A percentile compares a stretch with the other conserved stretches of the same genome.
Conservation (phyloP, 2,888 invertebrate species). For the Drosophila putrida region DNA sequence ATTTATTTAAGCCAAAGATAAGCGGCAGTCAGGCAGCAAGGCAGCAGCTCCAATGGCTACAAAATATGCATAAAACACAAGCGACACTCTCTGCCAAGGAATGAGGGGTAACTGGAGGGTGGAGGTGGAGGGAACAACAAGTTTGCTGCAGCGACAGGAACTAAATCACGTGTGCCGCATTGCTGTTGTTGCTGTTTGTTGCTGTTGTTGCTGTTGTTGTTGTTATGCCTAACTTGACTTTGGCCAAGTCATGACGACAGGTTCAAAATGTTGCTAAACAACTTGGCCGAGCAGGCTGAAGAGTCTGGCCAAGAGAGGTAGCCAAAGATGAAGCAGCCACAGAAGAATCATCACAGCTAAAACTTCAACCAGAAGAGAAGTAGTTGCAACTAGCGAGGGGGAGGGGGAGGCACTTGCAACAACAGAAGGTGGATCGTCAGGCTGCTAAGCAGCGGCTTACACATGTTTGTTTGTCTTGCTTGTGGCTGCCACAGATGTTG, state of each 20-base stretch:
- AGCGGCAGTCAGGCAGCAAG: constrained; percentile 46
- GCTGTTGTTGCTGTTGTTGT: constrained; percentile 32
- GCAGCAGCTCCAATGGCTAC: constrained; percentile 56
- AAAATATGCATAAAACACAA: constrained; percentile 71
- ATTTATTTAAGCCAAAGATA: constrained; percentile 80
- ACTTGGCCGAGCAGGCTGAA: constrained; percentile 59
- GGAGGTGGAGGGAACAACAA: constrained; percentile 58
- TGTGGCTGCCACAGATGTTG: constrained; percentile 32
- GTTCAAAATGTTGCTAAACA: constrained; percentile 78
- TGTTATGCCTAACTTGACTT: constrained; percentile 74
- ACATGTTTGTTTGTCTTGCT: constrained; percentile 75
- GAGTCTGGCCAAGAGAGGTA: constrained; percentile 37
- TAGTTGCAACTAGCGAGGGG: neutral
- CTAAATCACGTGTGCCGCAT: constrained; percentile 74
- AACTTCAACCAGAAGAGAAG: neutral
- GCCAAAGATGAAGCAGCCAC: constrained; percentile 28
- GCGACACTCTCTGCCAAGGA: constrained; percentile 47
- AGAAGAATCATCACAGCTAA: constrained; percentile 17
- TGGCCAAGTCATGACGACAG: constrained; percentile 81
- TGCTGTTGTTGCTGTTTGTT: constrained; percentile 45
- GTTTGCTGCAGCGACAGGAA: constrained; percentile 79
- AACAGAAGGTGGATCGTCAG: constrained; percentile 51
- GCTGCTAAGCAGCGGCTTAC: constrained; percentile 79
- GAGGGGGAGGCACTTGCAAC: neutral
- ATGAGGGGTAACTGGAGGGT: constrained; percentile 4